These are phyloP conservation scores for Gobius niger DNA, from an alignment of 2,113 vertebrate species.

Conservation along the genomic window DNA sequence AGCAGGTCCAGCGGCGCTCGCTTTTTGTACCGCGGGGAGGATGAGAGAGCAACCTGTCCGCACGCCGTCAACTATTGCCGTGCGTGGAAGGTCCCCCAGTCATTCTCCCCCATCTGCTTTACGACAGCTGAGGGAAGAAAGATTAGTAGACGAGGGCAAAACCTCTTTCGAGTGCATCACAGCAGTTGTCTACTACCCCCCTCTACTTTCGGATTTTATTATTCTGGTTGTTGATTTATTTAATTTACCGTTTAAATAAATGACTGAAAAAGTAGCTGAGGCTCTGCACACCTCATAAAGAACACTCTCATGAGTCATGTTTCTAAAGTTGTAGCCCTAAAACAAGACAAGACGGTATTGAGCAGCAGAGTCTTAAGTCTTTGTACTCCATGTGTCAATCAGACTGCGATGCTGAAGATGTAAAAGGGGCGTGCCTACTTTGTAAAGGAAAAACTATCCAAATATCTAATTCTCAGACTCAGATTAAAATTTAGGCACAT, in stretches of 20 bases:
- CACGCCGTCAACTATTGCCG: conserved; percentile 13
- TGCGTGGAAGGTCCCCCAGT: conserved; percentile 15
- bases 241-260: not conserved
- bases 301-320: not conserved
- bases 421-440: too few species aligned
- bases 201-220: not conserved
- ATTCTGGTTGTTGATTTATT: conserved; percentile 2
- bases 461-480: too few species aligned
- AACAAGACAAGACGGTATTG: too few species aligned
- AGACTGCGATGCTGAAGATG: too few species aligned
- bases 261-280: not conserved
- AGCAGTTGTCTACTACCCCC: not conserved
- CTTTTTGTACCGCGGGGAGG: conserved; percentile 21
- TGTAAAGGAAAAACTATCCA: too few species aligned
- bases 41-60: conserved; percentile 47
- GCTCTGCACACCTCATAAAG: not conserved
- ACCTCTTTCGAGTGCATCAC: not conserved
- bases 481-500: too few species aligned
- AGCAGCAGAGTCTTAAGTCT: too few species aligned
- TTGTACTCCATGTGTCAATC: too few species aligned
- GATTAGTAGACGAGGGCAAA: too few species aligned
- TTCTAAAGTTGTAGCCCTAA: not conserved
- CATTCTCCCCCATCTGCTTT: conserved; percentile 18
- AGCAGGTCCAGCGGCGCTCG: conserved; percentile 7
- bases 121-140: conserved; percentile 11